Evolutionary conservation across 2,797 vertebrate genomes (phyloP).

Genomic region (Sphaeramia orbicularis): DNA sequence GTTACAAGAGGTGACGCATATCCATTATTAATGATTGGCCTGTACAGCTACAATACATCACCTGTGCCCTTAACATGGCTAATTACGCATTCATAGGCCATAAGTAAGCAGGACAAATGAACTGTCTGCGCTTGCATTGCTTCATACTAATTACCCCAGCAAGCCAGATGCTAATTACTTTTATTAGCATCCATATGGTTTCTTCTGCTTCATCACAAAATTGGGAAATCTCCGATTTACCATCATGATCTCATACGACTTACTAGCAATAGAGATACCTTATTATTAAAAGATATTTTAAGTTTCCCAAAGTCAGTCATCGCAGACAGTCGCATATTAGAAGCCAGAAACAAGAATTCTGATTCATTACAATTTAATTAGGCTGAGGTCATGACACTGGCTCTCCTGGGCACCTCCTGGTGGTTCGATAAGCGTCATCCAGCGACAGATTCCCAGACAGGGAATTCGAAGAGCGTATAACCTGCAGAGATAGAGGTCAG

Average conservation of each 20-base stretch:
- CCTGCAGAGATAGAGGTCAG: constrained; percentile 69
- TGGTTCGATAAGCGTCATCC: constrained; percentile 54
- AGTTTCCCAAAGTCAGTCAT: not conserved
- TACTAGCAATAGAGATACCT: not conserved
- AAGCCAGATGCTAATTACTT: constrained; percentile 76
- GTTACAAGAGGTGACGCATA: constrained; percentile 72
- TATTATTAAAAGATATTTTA: constrained; percentile 20
- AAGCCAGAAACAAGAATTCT: constrained; percentile 29
- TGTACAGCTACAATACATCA: constrained; percentile 74
- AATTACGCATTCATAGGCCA: constrained; percentile 80
- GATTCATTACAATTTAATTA: constrained; percentile 64
- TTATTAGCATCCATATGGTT: constrained; percentile 69
- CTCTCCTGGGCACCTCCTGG: constrained; percentile 40
- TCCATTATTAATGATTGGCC: constrained; percentile 79
- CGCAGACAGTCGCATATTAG: constrained; percentile 19
- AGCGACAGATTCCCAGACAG: constrained; percentile 43
- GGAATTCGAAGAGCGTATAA: constrained; percentile 50
- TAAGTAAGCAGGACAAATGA: constrained; percentile 85
- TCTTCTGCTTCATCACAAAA: constrained; percentile 53
- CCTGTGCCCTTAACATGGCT: constrained; percentile 73
- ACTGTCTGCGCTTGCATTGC: constrained; percentile 70
- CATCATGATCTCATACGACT: constrained; percentile 26
- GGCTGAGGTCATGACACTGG: constrained; percentile 33
- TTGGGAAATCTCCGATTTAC: constrained; percentile 43
- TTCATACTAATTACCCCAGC: constrained; percentile 82